Evolutionary conservation across 2,888 invertebrate species (phyloP).

Genomic region (Ditula angustiorana): DNA sequence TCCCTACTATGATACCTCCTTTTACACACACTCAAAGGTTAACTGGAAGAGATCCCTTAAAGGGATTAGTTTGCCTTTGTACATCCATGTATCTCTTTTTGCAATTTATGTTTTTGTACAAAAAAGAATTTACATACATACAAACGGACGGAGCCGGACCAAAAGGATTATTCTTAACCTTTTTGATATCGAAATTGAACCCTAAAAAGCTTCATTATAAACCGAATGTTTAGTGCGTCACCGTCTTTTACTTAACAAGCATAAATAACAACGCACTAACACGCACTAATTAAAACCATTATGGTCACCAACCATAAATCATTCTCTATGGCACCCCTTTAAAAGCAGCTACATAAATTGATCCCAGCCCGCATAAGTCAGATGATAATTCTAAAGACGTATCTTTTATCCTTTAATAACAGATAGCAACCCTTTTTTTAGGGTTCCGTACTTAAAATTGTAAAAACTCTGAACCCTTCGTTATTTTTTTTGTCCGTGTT

Average conservation of each 20-base stretch:
- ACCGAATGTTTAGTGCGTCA: neutral
- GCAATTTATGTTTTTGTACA: too few relatives aligned
- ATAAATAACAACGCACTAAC: slow-evolving; percentile 49
- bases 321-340: slow-evolving; percentile 75
- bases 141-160: too few relatives aligned
- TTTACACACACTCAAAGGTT: too few relatives aligned
- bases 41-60: too few relatives aligned
- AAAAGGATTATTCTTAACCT: too few relatives aligned
- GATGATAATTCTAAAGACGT: slow-evolving; percentile 64
- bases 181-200: neutral
- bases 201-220: neutral
- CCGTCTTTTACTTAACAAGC: neutral
- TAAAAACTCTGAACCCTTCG: too few relatives aligned
- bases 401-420: slow-evolving; percentile 44
- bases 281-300: slow-evolving; percentile 76
- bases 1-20: too few relatives aligned
- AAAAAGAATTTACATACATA: too few relatives aligned
- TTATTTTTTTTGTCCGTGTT: too few relatives aligned
- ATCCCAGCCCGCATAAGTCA: slow-evolving; percentile 68
- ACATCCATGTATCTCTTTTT: too few relatives aligned
- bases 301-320: slow-evolving; percentile 70
- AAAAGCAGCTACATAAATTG: slow-evolving; percentile 66
- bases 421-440: slow-evolving; percentile 21
- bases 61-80: too few relatives aligned
- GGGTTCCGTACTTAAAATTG: too few relatives aligned